Base-by-base conservation (phyloP, 2,797 vertebrate genomes). In the Orientallactaga sibirica region DNA sequence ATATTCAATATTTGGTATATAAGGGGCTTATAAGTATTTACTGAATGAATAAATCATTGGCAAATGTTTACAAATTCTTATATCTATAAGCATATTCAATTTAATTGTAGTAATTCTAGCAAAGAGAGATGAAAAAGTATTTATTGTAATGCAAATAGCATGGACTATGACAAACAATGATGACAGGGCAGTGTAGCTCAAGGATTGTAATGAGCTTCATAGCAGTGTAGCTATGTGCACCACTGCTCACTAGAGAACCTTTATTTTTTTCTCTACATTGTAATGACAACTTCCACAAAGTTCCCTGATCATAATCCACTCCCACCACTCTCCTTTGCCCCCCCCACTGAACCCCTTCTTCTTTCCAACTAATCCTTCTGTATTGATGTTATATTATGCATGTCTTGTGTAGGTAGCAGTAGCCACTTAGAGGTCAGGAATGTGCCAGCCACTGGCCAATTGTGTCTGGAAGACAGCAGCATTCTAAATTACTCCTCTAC, bases 51-150 rank as follows among this genome's bases (percentile, higher is more conserved):
- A 78, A 88, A 86, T 90, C 64, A 41, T 14, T 84, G 37, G 27
- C 0, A 91, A 71, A 73, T 88, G 41, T 86, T 41, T 93, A 62
- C 62, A 77, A 12, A 84, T 81, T 75, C 85, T 91, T 27, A 43
- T 48, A 3, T 95, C 8, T 66, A 4, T 73, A 84, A 24, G 10
- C 75, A n/a, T 29, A 24, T 33, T 81, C 62, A 27, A 62, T 92
- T 96, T 78, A 67, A 88, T 80, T 71, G n/a, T 71, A 85, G 52
- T 5, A 87, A 88, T 90, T 96, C n/a, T 79, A 29, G 33, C 7
- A 62, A 16, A 48, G 5, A 88, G 61, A 94, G 52, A 84, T 18
- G 14, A 37, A n/a, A 29, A 80, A 14, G 10, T 84, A 61, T 86
- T 88, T 92, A 43, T 43, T 1, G 4, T 10, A 93, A 76, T 85